phyloP scores from a whole-genome alignment of 1,140 invertebrate species.

The Potamilus streckersoni region DNA sequence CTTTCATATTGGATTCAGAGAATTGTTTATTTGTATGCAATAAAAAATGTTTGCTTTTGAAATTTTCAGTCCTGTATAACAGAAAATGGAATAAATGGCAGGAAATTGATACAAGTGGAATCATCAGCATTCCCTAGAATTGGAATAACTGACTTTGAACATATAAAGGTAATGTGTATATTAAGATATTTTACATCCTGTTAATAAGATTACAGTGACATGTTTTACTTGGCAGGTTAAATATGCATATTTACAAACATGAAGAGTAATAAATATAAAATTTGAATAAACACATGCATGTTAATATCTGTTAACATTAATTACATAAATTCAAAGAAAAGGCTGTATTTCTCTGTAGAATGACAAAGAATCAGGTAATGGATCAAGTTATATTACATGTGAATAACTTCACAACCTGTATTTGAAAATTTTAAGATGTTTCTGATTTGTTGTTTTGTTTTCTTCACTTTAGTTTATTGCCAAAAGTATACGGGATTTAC shows the following conservation, averaged over 20 bases:
- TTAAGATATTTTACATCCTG: neutral
- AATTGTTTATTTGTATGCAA: no score
- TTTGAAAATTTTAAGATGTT: neutral
- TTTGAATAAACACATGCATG: neutral
- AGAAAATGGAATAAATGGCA: slow-evolving; percentile 64
- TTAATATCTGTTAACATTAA: no score
- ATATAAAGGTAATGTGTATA: slow-evolving; percentile 63
- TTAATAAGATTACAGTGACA: neutral
- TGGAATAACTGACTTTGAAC: slow-evolving; percentile 67
- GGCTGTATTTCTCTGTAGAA: neutral
- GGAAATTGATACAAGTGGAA: slow-evolving; percentile 59
- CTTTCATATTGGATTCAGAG: no score
- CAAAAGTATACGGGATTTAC: slow-evolving; percentile 63
- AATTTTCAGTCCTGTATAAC: slow-evolving; percentile 61
- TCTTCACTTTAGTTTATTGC: slow-evolving; percentile 54
- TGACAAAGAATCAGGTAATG: neutral
- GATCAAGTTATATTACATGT: neutral
- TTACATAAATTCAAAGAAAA: no score
- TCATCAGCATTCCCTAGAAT: slow-evolving; percentile 65
- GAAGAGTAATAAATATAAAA: neutral
- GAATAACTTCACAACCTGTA: neutral
- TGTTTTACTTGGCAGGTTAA: neutral
- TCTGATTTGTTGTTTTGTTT: neutral
- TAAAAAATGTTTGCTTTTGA: no score
- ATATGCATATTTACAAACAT: neutral